Conservation (phyloP, 1,140 invertebrate genomes). For the Globodera ellingtonae region DNA sequence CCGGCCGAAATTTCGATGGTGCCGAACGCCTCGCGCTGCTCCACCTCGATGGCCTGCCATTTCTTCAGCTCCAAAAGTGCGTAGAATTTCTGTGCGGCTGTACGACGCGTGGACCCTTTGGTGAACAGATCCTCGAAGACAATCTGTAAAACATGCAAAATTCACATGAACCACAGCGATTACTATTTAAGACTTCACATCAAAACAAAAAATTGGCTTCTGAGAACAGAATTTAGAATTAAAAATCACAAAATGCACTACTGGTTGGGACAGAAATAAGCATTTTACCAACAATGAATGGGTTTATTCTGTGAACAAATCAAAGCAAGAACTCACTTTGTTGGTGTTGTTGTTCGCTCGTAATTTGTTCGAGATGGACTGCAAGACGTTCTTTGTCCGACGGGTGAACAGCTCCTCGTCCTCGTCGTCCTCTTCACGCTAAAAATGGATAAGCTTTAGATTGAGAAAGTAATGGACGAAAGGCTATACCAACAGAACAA, state of each 20-base stretch:
- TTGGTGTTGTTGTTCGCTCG: constrained; percentile 36
- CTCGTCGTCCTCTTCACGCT: constrained; percentile 47
- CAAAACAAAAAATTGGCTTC: constrained; percentile 10
- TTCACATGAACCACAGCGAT: too few relatives aligned
- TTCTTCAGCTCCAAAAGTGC: constrained; percentile 68
- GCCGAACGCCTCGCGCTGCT: constrained; percentile 48
- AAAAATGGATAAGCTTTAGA: constrained; percentile 2
- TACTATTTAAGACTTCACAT: not conserved
- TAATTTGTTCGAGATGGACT: constrained; percentile 46
- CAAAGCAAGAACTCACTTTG: constrained; percentile 28
- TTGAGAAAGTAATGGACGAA: too few relatives aligned
- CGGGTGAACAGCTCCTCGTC: constrained; percentile 54
- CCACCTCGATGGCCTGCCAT: constrained; percentile 65
- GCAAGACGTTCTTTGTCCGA: constrained; percentile 43
- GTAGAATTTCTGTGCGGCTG: constrained; percentile 70
- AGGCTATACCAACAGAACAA: too few relatives aligned
- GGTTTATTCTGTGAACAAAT: too few relatives aligned
- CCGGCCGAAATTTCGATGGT: constrained; percentile 47
- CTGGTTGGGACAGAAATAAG: too few relatives aligned
- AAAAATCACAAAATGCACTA: not conserved
- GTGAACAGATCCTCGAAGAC: constrained; percentile 50
- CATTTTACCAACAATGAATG: too few relatives aligned
- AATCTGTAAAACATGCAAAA: constrained; percentile 41
- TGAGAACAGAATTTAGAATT: not conserved
- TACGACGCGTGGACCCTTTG: constrained; percentile 64